A percentile compares a stretch with the other conserved stretches of the same genome.
phyloP scores from a whole-genome alignment of 2,797 vertebrate species.

The Malurus leucopterus region DNA sequence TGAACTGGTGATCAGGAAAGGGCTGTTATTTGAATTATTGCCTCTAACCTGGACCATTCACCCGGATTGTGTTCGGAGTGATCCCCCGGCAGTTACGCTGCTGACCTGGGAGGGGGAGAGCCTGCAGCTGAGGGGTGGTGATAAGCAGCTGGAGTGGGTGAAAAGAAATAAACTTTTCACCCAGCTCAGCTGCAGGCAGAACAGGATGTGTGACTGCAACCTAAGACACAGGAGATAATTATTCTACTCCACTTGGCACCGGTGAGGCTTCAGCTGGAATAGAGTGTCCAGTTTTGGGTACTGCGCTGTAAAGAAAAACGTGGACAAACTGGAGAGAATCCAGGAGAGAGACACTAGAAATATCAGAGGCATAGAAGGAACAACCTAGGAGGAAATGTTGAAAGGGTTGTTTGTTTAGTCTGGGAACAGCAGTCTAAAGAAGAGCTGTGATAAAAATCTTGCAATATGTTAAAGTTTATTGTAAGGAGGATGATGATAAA shows the following conservation, averaged over 20 bases:
- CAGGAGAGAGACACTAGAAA: slow-evolving; percentile 31
- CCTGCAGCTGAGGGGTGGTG: slow-evolving; percentile 44
- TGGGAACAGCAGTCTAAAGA: slow-evolving; percentile 34
- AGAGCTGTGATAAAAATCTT: slow-evolving; percentile 40
- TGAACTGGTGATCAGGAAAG: not conserved
- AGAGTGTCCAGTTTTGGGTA: slow-evolving; percentile 53
- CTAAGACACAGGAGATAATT: slow-evolving; percentile 65
- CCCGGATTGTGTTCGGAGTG: not conserved
- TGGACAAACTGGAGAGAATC: slow-evolving; percentile 36
- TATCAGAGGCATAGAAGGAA: slow-evolving; percentile 26
- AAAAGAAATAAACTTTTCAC: slow-evolving; percentile 66
- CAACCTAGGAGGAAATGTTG: slow-evolving; percentile 41
- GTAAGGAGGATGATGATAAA: slow-evolving; percentile 23
- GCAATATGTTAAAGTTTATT: slow-evolving; percentile 35
- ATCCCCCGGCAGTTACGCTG: not conserved
- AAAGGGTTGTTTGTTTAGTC: slow-evolving; percentile 60
- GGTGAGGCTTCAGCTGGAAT: slow-evolving; percentile 56
- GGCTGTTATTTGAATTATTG: not conserved
- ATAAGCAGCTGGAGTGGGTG: slow-evolving; percentile 61
- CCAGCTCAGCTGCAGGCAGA: slow-evolving; percentile 64
- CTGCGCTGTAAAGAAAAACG: slow-evolving; percentile 43
- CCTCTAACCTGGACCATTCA: not conserved
- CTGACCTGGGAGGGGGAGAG: slow-evolving; percentile 41
- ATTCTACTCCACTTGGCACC: slow-evolving; percentile 57
- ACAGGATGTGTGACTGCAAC: slow-evolving; percentile 61